Evolutionary conservation across 2,797 vertebrate species (phyloP).

Genomic region (Acanthopagrus latus): DNA sequence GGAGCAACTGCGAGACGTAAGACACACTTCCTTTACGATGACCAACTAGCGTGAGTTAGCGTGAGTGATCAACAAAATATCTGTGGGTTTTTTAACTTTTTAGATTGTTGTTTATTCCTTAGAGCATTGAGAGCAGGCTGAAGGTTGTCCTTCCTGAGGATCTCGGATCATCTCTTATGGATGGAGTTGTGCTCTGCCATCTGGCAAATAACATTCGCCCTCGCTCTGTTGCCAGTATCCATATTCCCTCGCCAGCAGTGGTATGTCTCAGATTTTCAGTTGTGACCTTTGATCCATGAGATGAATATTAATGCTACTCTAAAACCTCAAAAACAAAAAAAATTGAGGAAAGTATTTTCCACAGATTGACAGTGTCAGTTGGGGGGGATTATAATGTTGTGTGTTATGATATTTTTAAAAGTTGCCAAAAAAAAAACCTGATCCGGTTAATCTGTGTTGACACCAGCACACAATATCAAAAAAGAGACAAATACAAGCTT

Average conservation of each 20-base stretch:
- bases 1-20: slow-evolving; percentile 86
- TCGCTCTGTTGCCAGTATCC: slow-evolving; percentile 93
- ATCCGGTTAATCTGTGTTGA: too few species aligned
- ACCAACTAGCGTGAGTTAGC: rapidly evolving
- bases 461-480: too few species aligned
- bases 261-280: slow-evolving; percentile 78
- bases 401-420: too few species aligned
- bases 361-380: too few species aligned
- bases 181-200: slow-evolving; percentile 95
- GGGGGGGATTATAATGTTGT: too few species aligned
- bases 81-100: not conserved
- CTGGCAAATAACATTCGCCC: slow-evolving; percentile 94
- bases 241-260: slow-evolving; percentile 95
- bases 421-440: too few species aligned
- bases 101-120: not conserved
- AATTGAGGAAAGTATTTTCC: not conserved
- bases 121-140: slow-evolving; percentile 91
- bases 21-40: slow-evolving; percentile 7
- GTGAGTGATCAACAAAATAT: too few species aligned
- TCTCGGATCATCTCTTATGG: slow-evolving; percentile 94
- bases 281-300: not conserved
- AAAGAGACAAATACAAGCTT: too few species aligned
- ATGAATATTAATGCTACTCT: not conserved
- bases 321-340: not conserved
- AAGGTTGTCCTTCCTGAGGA: slow-evolving; percentile 94